phyloP scores from a whole-genome alignment of 2,888 invertebrate genomes.

The Ophonus ardosiacus region DNA sequence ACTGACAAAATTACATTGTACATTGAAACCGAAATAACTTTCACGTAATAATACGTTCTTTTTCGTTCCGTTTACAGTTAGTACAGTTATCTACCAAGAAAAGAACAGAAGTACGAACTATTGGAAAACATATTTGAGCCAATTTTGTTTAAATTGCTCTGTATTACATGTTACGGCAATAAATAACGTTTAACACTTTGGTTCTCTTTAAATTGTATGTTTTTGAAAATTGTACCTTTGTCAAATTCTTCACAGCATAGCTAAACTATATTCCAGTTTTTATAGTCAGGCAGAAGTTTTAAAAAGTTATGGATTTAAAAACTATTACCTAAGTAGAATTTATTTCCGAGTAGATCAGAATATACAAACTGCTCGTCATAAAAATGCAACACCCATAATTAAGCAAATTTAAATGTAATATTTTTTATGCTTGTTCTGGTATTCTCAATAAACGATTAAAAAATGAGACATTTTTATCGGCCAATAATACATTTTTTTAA shows the following conservation, averaged over 20 bases:
- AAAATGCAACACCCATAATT: too few relatives aligned
- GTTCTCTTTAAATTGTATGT: slow-evolving; percentile 30
- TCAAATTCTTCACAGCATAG: not conserved
- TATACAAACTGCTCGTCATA: too few relatives aligned
- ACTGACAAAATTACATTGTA: slow-evolving; percentile 13
- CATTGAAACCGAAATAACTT: slow-evolving; percentile 22
- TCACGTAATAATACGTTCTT: slow-evolving; percentile 21
- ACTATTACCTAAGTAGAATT: too few relatives aligned
- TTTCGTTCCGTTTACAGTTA: not conserved
- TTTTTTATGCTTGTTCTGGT: too few relatives aligned
- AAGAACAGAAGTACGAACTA: slow-evolving; percentile 33
- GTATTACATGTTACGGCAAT: slow-evolving; percentile 27
- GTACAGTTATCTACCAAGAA: slow-evolving; percentile 4
- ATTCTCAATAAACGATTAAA: too few relatives aligned
- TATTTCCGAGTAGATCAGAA: too few relatives aligned
- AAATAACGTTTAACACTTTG: slow-evolving; percentile 28
- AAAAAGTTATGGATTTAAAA: too few relatives aligned
- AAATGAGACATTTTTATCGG: too few relatives aligned
- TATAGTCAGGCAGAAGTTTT: not conserved
- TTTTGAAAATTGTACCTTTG: slow-evolving; percentile 21
- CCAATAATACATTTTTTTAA: too few relatives aligned
- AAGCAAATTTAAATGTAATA: too few relatives aligned
- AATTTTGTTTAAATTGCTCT: slow-evolving; percentile 28
- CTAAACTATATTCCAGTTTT: not conserved
- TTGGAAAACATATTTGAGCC: slow-evolving; percentile 33